These are phyloP conservation scores for Poecilia gillii DNA, from an alignment of 2,797 vertebrate genomes.

Conservation along the genomic window DNA sequence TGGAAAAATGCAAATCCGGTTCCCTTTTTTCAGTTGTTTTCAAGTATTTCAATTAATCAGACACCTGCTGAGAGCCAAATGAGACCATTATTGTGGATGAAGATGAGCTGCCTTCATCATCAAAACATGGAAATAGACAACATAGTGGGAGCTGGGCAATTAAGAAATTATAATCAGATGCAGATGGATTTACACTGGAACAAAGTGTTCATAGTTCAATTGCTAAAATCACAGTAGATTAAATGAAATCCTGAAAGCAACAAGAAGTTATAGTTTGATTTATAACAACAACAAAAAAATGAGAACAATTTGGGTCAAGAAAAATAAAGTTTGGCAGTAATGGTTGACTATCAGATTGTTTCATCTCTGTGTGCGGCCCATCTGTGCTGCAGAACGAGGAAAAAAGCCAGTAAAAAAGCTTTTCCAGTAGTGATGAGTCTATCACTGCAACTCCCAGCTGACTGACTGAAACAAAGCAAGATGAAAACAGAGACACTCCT, in stretches of 20 bases:
- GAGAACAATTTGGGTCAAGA: conserved; percentile 29
- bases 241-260: background rate
- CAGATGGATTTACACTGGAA: background rate
- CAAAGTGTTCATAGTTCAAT: background rate
- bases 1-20: background rate
- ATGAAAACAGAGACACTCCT: conserved; percentile 42
- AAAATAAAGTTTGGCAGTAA: conserved; percentile 4
- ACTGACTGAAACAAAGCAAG: conserved; percentile 48
- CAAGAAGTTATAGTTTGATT: conserved; percentile 2
- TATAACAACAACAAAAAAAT: background rate
- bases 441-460: conserved; percentile 52
- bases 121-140: background rate
- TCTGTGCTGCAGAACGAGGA: conserved; percentile 49
- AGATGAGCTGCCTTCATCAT: background rate
- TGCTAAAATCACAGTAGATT: background rate
- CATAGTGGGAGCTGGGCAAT: background rate
- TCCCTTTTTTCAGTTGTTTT: background rate
- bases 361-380: conserved; percentile 21
- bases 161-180: background rate
- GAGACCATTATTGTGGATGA: background rate
- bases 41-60: conserved; percentile 1
- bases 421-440: conserved; percentile 54
- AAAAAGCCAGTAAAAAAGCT: conserved; percentile 41
- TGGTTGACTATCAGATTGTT: conserved; percentile 35
- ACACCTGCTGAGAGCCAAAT: background rate